Percentiles rank a stretch among this genome's conserved stretches.
phyloP scores from a whole-genome alignment of 2,113 vertebrate species.

The Trematocara stigmaticum region DNA sequence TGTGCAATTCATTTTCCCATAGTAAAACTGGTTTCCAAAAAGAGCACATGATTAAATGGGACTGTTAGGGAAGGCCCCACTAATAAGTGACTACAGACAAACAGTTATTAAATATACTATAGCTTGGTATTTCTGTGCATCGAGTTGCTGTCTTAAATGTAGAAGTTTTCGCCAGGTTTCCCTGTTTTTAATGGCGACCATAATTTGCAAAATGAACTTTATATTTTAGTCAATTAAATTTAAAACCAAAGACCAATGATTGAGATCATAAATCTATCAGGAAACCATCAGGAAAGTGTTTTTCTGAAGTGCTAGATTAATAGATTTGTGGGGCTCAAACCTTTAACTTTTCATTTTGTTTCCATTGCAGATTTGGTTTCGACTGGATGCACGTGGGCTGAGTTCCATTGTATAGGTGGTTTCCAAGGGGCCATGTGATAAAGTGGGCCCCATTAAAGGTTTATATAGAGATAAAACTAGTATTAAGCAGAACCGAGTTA shows the following conservation, averaged over 20 bases:
- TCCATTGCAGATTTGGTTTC: not conserved
- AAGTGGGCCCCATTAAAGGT: not conserved
- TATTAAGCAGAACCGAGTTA: not conserved
- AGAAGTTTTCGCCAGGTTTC: not conserved
- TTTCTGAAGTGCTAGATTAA: not conserved
- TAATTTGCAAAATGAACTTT: not conserved
- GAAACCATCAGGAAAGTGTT: not conserved
- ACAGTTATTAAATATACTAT: not conserved
- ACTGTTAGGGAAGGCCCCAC: not conserved
- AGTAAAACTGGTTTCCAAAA: not conserved
- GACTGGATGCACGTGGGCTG: not conserved
- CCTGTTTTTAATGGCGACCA: not conserved
- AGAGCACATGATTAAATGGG: not conserved
- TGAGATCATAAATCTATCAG: not conserved
- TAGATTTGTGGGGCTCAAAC: not conserved
- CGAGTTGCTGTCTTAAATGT: accelerated
- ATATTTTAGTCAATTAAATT: not conserved
- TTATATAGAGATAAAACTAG: not conserved
- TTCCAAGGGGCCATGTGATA: not conserved
- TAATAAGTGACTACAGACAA: not conserved
- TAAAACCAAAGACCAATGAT: not conserved
- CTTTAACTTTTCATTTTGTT: not conserved
- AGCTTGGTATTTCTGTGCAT: not conserved
- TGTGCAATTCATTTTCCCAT: not conserved
- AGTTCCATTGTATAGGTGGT: not conserved